Conservation (phyloP, 2,888 invertebrate genomes). For the Embidobia sp. region DNA sequence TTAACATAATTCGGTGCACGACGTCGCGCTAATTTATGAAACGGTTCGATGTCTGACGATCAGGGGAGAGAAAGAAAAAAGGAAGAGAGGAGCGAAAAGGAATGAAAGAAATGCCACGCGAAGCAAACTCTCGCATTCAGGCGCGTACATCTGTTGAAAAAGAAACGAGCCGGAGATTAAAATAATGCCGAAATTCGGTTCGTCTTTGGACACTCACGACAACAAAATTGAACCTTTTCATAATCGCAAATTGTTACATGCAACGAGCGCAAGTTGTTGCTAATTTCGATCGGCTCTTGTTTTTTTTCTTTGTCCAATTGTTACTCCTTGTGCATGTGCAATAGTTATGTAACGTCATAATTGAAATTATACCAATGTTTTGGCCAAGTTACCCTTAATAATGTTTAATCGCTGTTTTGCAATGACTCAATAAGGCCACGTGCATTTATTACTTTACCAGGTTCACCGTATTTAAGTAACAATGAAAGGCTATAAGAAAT, state of each 20-base stretch:
- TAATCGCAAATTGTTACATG: slow-evolving; percentile 34
- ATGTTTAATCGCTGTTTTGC: no score
- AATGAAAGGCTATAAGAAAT: no score
- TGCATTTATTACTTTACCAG: no score
- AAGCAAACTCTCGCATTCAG: slow-evolving; percentile 18
- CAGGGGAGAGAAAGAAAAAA: not conserved
- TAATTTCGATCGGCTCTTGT: not conserved
- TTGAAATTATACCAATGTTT: no score
- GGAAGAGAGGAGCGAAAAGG: slow-evolving; percentile 2
- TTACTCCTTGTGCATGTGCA: no score
- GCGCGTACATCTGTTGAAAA: slow-evolving; percentile 42
- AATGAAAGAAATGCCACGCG: slow-evolving; percentile 5
- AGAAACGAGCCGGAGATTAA: slow-evolving; percentile 33
- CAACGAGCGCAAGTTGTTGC: slow-evolving; percentile 1
- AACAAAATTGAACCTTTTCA: slow-evolving; percentile 49
- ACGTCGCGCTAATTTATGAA: slow-evolving; percentile 44
- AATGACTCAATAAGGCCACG: no score
- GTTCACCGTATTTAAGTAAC: no score
- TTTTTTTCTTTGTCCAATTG: not conserved
- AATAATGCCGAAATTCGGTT: slow-evolving; percentile 31
- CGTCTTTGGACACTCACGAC: slow-evolving; percentile 27
- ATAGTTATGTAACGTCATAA: no score
- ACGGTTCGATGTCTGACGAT: slow-evolving; percentile 31
- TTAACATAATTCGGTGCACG: slow-evolving; percentile 44
- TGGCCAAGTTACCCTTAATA: no score